Evolutionary conservation across 1,140 invertebrate genomes (phyloP).

Genomic region (Samia ricini): DNA sequence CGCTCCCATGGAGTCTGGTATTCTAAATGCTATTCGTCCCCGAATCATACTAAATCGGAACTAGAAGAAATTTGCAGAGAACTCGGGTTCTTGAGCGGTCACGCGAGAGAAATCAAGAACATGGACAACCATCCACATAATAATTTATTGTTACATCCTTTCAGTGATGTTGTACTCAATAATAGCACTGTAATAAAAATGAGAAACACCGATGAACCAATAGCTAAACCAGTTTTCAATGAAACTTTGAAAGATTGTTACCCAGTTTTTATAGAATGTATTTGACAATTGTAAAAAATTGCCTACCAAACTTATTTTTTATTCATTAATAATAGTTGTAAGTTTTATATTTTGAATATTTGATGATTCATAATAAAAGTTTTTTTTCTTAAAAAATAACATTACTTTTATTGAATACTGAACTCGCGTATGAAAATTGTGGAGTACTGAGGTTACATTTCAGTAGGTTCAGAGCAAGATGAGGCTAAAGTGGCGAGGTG

Average conservation of each 20-base stretch:
- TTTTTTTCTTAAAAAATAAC: too few species aligned
- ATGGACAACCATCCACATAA: conserved; percentile 37
- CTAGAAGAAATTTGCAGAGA: conserved; percentile 59
- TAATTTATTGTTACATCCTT: conserved; percentile 45
- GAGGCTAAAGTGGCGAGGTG: too few species aligned
- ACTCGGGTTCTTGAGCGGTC: conserved; percentile 58
- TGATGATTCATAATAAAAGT: not conserved
- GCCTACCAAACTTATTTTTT: not conserved
- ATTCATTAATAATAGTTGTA: conserved; percentile 10
- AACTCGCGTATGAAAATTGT: too few species aligned
- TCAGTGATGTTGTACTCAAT: conserved; percentile 54
- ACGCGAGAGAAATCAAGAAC: conserved; percentile 51
- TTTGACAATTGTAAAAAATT: conserved; percentile 19
- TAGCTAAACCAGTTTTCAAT: conserved; percentile 45
- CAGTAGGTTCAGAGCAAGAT: too few species aligned
- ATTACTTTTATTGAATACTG: too few species aligned
- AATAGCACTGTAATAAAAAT: conserved; percentile 57
- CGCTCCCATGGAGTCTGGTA: conserved; percentile 60
- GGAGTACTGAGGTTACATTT: too few species aligned
- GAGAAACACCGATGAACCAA: conserved; percentile 50
- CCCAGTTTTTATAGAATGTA: conserved; percentile 66
- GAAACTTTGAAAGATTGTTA: conserved; percentile 45
- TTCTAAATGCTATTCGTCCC: conserved; percentile 52
- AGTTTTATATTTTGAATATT: conserved; percentile 5
- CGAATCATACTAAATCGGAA: conserved; percentile 57